Evolutionary conservation across 1,140 invertebrate genomes (phyloP).

Genomic region (Cherax destructor): DNA sequence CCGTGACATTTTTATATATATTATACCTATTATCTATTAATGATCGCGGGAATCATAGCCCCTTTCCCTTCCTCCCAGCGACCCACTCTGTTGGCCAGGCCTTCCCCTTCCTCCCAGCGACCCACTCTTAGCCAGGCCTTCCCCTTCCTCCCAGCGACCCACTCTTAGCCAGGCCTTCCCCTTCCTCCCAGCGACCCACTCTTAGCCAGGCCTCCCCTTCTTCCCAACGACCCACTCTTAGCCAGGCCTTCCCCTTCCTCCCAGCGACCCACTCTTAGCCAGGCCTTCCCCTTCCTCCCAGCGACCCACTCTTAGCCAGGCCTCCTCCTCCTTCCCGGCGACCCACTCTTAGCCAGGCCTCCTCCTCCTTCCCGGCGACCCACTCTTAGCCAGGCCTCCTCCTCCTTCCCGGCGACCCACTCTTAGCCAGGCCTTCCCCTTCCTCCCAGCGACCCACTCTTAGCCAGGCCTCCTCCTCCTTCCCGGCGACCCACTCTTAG

Average conservation of each 20-base stretch:
- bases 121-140: background rate
- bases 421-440: background rate
- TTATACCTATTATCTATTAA: no score
- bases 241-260: background rate
- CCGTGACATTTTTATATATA: no score
- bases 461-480: background rate
- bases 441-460: background rate
- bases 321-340: background rate
- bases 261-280: background rate
- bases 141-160: background rate
- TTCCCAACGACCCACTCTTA: background rate
- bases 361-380: background rate
- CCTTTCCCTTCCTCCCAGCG: no score
- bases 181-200: no score
- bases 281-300: background rate
- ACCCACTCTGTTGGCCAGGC: background rate
- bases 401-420: background rate
- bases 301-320: background rate
- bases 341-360: background rate
- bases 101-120: background rate
- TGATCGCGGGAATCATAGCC: no score
- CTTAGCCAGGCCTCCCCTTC: no score
- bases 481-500: background rate
- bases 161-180: background rate
- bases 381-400: background rate